Evolutionary conservation across 2,113 vertebrate species (phyloP), one percentile per base, ranked within the genome.

Genomic region (Seriola aureovittata): DNA sequence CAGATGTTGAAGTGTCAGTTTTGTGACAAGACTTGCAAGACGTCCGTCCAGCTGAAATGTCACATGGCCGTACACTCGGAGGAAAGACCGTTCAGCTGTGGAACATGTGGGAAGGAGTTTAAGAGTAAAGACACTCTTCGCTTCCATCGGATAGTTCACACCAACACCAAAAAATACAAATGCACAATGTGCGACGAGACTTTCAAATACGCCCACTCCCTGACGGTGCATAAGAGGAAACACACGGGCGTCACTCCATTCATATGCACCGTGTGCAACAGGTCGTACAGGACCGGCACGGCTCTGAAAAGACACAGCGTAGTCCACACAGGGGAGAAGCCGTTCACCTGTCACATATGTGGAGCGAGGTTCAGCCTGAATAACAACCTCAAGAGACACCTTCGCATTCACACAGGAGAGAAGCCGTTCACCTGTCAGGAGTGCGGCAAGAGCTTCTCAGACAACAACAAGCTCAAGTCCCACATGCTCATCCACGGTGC

Each of bases 91-190:
- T 94, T 88, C 85, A 90, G 88, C 85, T 94, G 93, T 0, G 79
- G 82, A 0, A 94, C 91, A 0, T 94, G 93, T 0, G 92, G 93
- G 40, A 94, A 94, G 74, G 92, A 92, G 72, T 94, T 94, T 69
- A 94, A 94, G 87, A 94, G 92, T 8, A 94, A 93, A 60, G 92
- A 92, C 89, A 94, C 93, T 1, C 92, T 94, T 0, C 91, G 92
- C 69, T 94, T 94, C 88, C 93, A 94, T 40, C 92, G 92, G 86
- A 90, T 89, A 72, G 93, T 92, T 3, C 93, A 94, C 92, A 90
- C 91, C 0, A 86, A 60, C 59, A 3, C 84, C 59, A 93, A 86
- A 6, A 93, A 93, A 5, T 93, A 93, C 82, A 90, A 93, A 4
- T 94, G 93, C 80, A 36, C 66, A 0, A 84, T 92, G 89, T 94